Percentiles rank a stretch among this genome's conserved stretches.
These are phyloP conservation scores for Chydorus sphaericus DNA, from an alignment of 2,888 invertebrate species.

Conservation along the genomic window DNA sequence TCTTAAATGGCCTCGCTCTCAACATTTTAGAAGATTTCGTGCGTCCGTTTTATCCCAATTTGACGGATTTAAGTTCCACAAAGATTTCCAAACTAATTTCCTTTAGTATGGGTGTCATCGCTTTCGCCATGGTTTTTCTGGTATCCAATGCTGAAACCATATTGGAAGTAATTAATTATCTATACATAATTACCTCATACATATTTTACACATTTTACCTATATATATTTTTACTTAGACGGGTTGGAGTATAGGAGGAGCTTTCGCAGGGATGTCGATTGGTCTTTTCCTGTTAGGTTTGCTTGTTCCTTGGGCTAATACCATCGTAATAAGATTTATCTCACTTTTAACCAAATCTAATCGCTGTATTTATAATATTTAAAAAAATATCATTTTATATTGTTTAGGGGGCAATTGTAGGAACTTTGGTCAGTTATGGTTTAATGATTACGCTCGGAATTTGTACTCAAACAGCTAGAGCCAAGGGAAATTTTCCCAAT, in stretches of 20 bases:
- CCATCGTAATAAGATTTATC: constrained; percentile 41
- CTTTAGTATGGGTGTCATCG: constrained; percentile 52
- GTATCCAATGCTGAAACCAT: constrained; percentile 77
- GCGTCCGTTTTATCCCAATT: constrained; percentile 37
- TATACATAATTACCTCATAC: too few species aligned
- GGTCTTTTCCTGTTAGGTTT: constrained; percentile 78
- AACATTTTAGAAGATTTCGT: constrained; percentile 68
- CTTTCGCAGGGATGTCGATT: constrained; percentile 73
- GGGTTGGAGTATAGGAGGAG: constrained; percentile 56
- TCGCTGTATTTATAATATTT: neutral
- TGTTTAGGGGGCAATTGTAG: constrained; percentile 23
- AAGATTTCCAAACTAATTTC: constrained; percentile 52
- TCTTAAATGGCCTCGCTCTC: neutral
- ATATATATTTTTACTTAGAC: too few species aligned
- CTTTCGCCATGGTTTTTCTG: constrained; percentile 66
- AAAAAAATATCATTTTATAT: too few species aligned
- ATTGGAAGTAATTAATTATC: constrained; percentile 40
- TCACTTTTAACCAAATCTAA: neutral
- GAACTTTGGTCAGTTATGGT: constrained; percentile 20
- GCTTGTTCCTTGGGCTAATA: constrained; percentile 74
- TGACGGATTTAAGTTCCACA: constrained; percentile 24
- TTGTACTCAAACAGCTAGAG: constrained; percentile 20
- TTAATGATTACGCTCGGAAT: constrained; percentile 24
- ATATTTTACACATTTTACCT: constrained; percentile 34
- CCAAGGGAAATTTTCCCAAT: neutral